phyloP scores from a whole-genome alignment of 2,797 vertebrate genomes.

The Poeciliopsis gracilis region DNA sequence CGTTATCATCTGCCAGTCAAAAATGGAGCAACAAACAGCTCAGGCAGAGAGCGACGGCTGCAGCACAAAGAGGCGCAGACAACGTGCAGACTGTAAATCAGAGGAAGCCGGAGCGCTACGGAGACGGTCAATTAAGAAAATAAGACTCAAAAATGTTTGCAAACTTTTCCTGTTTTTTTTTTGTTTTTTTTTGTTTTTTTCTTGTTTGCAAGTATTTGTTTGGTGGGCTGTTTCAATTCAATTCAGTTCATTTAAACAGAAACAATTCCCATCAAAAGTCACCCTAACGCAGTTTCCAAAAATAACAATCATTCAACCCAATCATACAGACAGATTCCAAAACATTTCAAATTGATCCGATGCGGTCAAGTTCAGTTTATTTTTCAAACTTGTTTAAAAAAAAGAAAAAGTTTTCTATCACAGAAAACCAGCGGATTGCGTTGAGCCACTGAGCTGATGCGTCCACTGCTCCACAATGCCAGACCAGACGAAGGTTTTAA shows the following conservation, averaged over 20 bases:
- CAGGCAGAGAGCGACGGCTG: neutral
- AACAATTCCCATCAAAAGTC: neutral
- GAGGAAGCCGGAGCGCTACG: neutral
- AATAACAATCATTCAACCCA: neutral
- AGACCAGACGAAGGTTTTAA: neutral
- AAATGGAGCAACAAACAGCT: conserved; percentile 11
- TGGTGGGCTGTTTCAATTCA: neutral
- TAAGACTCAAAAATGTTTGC: neutral
- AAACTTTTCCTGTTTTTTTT: neutral
- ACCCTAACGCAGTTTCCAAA: neutral
- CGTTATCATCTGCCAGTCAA: conserved; percentile 55
- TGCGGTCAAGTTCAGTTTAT: neutral
- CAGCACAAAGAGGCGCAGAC: neutral
- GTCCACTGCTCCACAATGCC: neutral
- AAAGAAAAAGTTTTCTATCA: no score
- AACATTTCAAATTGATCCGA: neutral
- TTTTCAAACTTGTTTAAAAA: neutral
- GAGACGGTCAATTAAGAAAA: neutral
- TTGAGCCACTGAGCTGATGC: no score
- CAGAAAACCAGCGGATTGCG: no score
- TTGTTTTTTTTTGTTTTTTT: neutral
- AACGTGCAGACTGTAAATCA: neutral
- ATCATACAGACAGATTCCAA: neutral
- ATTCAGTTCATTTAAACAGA: neutral
- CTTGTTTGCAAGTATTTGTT: neutral